These are phyloP conservation scores for Parthenolecanium corni DNA, from an alignment of 2,888 invertebrate species.

Conservation along the genomic window DNA sequence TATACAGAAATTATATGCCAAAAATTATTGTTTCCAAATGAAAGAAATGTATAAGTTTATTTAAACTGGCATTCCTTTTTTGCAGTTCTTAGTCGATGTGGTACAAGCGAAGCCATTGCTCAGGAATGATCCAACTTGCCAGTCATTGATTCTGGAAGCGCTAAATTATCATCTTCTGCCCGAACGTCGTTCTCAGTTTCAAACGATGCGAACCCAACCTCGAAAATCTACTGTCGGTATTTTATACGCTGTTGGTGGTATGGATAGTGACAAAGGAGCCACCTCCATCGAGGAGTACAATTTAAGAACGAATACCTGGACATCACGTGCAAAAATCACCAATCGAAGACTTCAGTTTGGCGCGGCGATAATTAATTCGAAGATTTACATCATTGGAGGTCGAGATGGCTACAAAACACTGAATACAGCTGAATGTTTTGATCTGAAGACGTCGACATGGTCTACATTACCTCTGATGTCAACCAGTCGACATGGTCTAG, in stretches of 20 bases:
- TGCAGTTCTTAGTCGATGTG: constrained; percentile 74
- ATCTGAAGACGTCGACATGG: constrained; percentile 58
- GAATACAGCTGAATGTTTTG: constrained; percentile 53
- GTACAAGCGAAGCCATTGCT: constrained; percentile 56
- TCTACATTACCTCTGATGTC: constrained; percentile 74
- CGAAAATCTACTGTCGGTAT: constrained; percentile 84
- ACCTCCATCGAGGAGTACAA: constrained; percentile 85
- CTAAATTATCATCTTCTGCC: constrained; percentile 86
- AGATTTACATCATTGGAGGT: constrained; percentile 78
- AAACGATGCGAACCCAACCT: constrained; percentile 70
- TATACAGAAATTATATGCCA: too few relatives aligned
- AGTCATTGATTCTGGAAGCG: constrained; percentile 83
- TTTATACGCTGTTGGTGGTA: constrained; percentile 78
- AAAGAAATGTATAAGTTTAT: too few relatives aligned
- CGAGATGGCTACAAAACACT: constrained; percentile 86
- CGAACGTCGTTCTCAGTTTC: constrained; percentile 63
- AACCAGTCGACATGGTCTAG: constrained; percentile 52
- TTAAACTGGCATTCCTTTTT: too few relatives aligned
- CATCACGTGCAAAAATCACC: constrained; percentile 61
- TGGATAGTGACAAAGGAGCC: constrained; percentile 83
- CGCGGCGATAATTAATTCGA: constrained; percentile 70
- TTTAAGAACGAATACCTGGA: constrained; percentile 67
- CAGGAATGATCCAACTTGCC: constrained; percentile 58
- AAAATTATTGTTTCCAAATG: too few relatives aligned
- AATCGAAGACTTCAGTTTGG: constrained; percentile 80